phyloP scores from a whole-genome alignment of 2,113 vertebrate species.

The Perca schrenkii region DNA sequence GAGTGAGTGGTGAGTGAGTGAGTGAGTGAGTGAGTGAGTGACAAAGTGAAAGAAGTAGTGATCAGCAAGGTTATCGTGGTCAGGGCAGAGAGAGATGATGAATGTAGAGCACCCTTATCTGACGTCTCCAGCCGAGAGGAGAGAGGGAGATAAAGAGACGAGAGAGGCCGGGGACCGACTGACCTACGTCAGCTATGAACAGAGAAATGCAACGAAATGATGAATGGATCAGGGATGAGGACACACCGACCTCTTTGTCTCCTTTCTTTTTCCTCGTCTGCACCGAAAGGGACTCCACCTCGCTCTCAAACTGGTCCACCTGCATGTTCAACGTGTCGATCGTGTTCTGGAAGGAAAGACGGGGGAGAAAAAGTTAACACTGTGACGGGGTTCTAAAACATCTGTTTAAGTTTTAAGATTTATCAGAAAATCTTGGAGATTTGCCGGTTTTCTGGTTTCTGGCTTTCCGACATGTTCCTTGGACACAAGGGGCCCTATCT shows the following conservation, averaged over 20 bases:
- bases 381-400: background rate
- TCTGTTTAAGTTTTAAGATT: background rate
- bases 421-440: background rate
- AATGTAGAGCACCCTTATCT: conserved; percentile 13
- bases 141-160: background rate
- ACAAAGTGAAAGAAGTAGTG: conserved; percentile 1
- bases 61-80: conserved; percentile 28
- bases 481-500: too few relatives aligned
- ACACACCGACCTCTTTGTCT: conserved; percentile 89
- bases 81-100: conserved; percentile 19
- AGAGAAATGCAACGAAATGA: conserved; percentile 15
- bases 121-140: conserved; percentile 16
- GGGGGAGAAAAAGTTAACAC: background rate
- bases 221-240: conserved; percentile 6
- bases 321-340: conserved; percentile 95
- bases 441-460: background rate
- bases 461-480: background rate
- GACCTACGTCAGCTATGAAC: conserved; percentile 7
- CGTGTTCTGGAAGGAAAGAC: conserved; percentile 81
- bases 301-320: conserved; percentile 96
- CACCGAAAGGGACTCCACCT: conserved; percentile 92
- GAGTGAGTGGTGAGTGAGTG: conserved; percentile 1
- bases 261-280: conserved; percentile 94
- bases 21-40: conserved; percentile 5
- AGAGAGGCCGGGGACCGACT: background rate